phyloP scores from a whole-genome alignment of 2,888 invertebrate genomes.

The Cephus nigrinus region DNA sequence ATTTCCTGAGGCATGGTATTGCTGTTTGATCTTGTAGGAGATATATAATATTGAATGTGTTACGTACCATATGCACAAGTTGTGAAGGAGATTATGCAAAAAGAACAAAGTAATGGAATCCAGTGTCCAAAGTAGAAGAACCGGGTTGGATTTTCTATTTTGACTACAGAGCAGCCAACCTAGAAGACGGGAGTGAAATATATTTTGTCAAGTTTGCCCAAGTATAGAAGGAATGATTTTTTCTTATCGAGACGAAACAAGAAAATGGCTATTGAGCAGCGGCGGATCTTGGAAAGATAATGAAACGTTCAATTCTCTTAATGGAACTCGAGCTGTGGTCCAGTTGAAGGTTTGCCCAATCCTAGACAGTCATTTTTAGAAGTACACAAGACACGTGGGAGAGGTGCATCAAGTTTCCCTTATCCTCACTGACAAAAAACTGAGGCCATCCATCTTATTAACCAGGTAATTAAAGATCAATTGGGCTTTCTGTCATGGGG shows the following conservation, averaged over 20 bases:
- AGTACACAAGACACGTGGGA: slow-evolving; percentile 9
- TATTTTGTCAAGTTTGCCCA: not conserved
- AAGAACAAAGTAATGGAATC: not conserved
- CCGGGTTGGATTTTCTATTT: not conserved
- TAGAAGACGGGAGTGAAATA: not conserved
- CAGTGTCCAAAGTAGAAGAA: not conserved
- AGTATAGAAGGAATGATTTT: not conserved
- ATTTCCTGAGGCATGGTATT: not conserved
- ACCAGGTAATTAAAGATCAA: slow-evolving; percentile 28
- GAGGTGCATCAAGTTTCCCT: slow-evolving; percentile 6
- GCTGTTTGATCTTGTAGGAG: not conserved
- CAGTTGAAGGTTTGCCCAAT: not conserved
- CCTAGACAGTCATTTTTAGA: not conserved
- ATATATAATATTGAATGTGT: not conserved
- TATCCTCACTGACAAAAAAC: slow-evolving; percentile 15
- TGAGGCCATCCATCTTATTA: slow-evolving; percentile 14
- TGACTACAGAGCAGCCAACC: not conserved
- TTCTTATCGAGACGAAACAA: not conserved
- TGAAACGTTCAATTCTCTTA: not conserved
- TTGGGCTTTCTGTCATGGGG: slow-evolving; percentile 4
- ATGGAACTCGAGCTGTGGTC: not conserved
- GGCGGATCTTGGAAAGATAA: not conserved
- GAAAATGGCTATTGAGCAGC: not conserved
- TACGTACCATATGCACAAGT: not conserved
- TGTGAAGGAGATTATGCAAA: not conserved